phyloP scores from a whole-genome alignment of 2,888 invertebrate genomes.

The Chrysolina haemoptera region DNA sequence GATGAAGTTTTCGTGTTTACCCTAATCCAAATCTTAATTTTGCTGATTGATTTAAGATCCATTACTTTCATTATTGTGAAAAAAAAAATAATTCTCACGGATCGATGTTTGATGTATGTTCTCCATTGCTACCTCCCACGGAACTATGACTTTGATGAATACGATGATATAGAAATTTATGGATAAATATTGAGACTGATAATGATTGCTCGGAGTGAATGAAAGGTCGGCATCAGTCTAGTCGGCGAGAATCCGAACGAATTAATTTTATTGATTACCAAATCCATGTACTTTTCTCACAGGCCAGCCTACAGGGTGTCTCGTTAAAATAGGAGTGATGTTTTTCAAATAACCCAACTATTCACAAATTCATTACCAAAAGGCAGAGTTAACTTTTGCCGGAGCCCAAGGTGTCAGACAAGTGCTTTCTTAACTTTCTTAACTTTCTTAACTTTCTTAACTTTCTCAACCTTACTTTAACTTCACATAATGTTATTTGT shows the following conservation, averaged over 20 bases:
- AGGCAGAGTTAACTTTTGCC: no score
- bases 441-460: no score
- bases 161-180: neutral
- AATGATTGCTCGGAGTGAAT: constrained; percentile 43
- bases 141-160: constrained; percentile 17
- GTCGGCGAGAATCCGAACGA: constrained; percentile 62
- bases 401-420: no score
- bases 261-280: constrained; percentile 67
- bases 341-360: no score
- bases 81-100: constrained; percentile 1
- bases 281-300: constrained; percentile 67
- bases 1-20: no score
- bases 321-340: no score
- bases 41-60: no score
- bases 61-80: constrained; percentile 16
- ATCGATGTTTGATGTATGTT: constrained; percentile 11
- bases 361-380: no score
- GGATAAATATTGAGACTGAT: neutral
- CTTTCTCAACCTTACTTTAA: no score
- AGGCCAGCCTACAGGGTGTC: constrained; percentile 41
- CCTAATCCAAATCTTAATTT: no score
- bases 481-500: no score
- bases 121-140: constrained; percentile 6
- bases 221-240: constrained; percentile 52
- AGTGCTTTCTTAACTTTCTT: no score